Evolutionary conservation across 2,113 vertebrate genomes (phyloP).

Genomic region (Nanorana parkeri): DNA sequence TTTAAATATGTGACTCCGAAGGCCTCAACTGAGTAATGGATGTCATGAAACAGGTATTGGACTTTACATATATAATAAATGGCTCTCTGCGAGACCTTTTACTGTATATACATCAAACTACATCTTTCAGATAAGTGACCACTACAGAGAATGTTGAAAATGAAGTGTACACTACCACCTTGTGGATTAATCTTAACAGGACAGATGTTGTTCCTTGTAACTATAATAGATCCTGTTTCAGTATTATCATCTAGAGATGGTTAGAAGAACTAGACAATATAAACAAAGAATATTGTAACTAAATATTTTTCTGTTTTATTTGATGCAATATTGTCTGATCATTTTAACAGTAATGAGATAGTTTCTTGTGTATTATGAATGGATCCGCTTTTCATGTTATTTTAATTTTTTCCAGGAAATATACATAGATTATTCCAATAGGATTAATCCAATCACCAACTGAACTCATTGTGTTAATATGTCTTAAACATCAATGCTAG

Average conservation of each 20-base stretch:
- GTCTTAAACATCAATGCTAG: slow-evolving; percentile 5
- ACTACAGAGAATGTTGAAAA: slow-evolving; percentile 44
- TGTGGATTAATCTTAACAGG: slow-evolving; percentile 66
- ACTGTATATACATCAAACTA: slow-evolving; percentile 42
- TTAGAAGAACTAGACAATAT: neutral
- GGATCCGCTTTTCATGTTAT: neutral
- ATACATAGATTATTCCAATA: slow-evolving; percentile 5
- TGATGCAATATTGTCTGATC: too few relatives aligned
- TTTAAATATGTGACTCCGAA: slow-evolving; percentile 29
- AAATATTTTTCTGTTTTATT: too few relatives aligned
- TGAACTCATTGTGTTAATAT: slow-evolving; percentile 30
- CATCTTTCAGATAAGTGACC: slow-evolving; percentile 49
- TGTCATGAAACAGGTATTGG: slow-evolving; percentile 28
- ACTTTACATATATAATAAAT: slow-evolving; percentile 54
- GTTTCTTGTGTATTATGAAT: neutral
- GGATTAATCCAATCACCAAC: slow-evolving; percentile 6
- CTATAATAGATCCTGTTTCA: slow-evolving; percentile 16
- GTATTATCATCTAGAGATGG: neutral
- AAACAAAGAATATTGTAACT: too few relatives aligned
- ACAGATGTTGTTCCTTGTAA: slow-evolving; percentile 56
- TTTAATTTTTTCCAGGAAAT: slow-evolving; percentile 20
- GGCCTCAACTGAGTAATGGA: slow-evolving; percentile 37
- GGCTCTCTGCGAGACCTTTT: slow-evolving; percentile 42
- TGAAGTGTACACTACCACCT: slow-evolving; percentile 75
- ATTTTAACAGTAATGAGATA: neutral